Percentiles rank a stretch among this genome's conserved stretches.
Evolutionary conservation across 2,797 vertebrate species (phyloP).

Genomic region (Tokudaia muenninki): DNA sequence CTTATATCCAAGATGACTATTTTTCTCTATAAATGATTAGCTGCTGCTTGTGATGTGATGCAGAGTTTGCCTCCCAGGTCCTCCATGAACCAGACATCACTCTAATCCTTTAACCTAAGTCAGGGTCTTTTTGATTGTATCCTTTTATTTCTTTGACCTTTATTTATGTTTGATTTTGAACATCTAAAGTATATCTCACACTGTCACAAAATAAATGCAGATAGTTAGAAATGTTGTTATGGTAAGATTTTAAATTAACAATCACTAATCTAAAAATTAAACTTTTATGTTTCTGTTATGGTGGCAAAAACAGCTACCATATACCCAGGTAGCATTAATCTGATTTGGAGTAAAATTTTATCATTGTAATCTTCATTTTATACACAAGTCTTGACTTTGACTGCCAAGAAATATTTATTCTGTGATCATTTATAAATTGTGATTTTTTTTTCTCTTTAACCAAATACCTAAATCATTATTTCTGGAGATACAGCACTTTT

Average conservation of each 20-base stretch:
- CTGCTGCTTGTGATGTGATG: too few relatives aligned
- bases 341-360: background rate
- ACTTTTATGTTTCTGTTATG: background rate
- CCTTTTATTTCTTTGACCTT: background rate
- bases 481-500: background rate
- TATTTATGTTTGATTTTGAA: background rate
- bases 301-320: background rate
- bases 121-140: background rate
- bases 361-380: background rate
- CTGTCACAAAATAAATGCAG: background rate
- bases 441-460: background rate
- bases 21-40: background rate
- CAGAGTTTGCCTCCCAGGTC: too few relatives aligned
- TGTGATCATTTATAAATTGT: background rate
- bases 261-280: background rate
- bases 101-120: background rate
- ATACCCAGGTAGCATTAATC: background rate
- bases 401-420: background rate
- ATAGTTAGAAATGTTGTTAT: background rate
- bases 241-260: background rate
- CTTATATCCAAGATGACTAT: background rate
- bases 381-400: background rate
- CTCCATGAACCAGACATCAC: background rate
- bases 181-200: background rate
- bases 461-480: conserved; percentile 22